Evolutionary conservation across 2,888 invertebrate genomes (phyloP).

Genomic region (Morpho deidamia): DNA sequence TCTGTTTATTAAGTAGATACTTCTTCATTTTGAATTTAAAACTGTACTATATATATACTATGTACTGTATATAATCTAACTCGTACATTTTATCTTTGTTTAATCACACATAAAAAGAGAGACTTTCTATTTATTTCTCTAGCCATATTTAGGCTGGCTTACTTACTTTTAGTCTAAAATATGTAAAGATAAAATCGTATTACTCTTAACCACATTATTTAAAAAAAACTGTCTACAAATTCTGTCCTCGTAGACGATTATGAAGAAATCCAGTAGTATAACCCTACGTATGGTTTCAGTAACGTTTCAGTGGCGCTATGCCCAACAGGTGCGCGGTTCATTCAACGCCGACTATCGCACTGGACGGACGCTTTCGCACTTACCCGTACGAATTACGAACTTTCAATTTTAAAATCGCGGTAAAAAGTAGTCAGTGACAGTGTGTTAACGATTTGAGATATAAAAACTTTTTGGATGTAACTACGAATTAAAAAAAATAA

Average conservation of each 20-base stretch:
- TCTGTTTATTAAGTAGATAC: too few species aligned
- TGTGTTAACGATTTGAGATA: not conserved
- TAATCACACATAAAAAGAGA: too few species aligned
- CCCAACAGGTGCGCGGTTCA: conserved; percentile 62
- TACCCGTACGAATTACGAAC: conserved; percentile 24
- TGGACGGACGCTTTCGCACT: conserved; percentile 40
- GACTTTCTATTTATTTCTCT: too few species aligned
- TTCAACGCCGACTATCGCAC: conserved; percentile 47
- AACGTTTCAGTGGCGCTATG: conserved; percentile 12
- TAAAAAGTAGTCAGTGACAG: conserved; percentile 4
- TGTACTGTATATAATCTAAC: too few species aligned
- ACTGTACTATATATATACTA: too few species aligned
- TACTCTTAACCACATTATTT: too few species aligned
- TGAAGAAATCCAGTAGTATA: not conserved
- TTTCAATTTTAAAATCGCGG: conserved; percentile 16
- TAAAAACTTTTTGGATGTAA: conserved; percentile 3
- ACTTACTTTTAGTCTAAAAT: too few species aligned
- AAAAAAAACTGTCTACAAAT: too few species aligned
- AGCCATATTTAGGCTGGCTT: too few species aligned
- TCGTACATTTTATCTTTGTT: too few species aligned
- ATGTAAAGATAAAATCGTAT: too few species aligned
- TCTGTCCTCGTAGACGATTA: not conserved
- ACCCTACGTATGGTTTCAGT: conserved; percentile 1
- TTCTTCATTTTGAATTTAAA: too few species aligned
- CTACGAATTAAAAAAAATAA: not conserved